These are phyloP conservation scores for Chloroceryle amazona DNA, from an alignment of 2,797 vertebrate species.

Conservation along the genomic window DNA sequence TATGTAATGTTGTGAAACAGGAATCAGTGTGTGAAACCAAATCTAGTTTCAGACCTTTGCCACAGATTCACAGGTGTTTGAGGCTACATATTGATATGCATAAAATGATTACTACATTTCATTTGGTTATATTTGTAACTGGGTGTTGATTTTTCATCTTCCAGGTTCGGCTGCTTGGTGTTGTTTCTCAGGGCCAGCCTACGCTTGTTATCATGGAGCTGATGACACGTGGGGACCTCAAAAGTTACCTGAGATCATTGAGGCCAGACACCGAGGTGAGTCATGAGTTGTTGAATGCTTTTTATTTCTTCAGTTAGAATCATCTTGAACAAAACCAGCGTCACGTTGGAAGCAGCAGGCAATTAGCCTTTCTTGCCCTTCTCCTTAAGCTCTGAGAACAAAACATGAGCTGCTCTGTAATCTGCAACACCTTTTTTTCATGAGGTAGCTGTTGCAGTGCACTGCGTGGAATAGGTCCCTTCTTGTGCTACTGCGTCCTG, in stretches of 20 bases:
- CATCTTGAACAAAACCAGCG: background rate
- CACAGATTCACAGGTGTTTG: background rate
- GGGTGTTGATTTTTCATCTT: background rate
- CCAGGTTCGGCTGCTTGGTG: conserved; percentile 95
- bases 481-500: background rate
- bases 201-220: conserved; percentile 99
- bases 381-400: conserved; percentile 11
- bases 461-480: background rate
- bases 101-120: background rate
- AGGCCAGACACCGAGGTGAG: conserved; percentile 92
- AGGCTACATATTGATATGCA: background rate
- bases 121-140: background rate
- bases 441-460: background rate
- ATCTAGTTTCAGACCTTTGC: background rate
- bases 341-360: background rate
- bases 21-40: background rate
- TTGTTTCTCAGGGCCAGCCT: conserved; percentile 98
- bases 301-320: background rate
- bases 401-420: conserved; percentile 8
- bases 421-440: background rate
- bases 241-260: conserved; percentile 95
- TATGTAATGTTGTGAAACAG: background rate
- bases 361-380: conserved; percentile 51
- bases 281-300: background rate
- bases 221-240: conserved; percentile 98